Base-by-base conservation (phyloP, 2,888 invertebrate genomes). In the Lepidocyrtoides sp. region DNA sequence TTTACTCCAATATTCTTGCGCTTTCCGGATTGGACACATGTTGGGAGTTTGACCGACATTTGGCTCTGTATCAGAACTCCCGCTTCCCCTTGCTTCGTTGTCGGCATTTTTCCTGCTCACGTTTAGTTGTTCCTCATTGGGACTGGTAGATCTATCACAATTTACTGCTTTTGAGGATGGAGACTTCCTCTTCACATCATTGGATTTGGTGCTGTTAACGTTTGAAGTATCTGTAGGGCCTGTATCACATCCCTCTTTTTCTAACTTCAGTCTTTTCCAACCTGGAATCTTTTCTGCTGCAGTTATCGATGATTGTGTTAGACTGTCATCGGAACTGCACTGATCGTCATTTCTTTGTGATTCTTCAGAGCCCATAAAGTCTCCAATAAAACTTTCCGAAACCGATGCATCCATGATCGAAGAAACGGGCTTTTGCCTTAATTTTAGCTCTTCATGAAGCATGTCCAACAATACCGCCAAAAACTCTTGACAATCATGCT, bases 401-500 rank as follows among this genome's bases (percentile, higher is more conserved):
- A 90, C 85, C 10, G 90, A 90, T 12, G 90, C 85, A 17, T 90
- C 90, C 0, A 54, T 84, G 2, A 41, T 4, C 1, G 89, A 72
- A 17, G 57, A 14, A 23, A 54, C 20, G 23, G 75, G 32, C n/a
- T 72, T 89, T 20, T 72, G 69, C n/a, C 48, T 81, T n/a, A 95
- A 94, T 91, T 96, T 96, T 94, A 96, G 95, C 94, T 96, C 96
- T 94, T 97, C 96, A 94, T 97, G 96, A 8, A 97, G 95, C 1
- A 96, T 96, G 94, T 96, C 96, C 93, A 97, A 94, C 54, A 96
- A 94, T 23, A 97, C 95, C 5, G 96, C 96, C 90, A 97, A 95
- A 94, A 97, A 97, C 95, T 97, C 97, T 95, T 97, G 97, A 95
- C 96, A 97, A 94, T 97, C 97, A 94, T 97, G 97, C 96, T 97